Base-by-base conservation (phyloP, 2,888 invertebrate species). In the Allophyes oxyacanthae region DNA sequence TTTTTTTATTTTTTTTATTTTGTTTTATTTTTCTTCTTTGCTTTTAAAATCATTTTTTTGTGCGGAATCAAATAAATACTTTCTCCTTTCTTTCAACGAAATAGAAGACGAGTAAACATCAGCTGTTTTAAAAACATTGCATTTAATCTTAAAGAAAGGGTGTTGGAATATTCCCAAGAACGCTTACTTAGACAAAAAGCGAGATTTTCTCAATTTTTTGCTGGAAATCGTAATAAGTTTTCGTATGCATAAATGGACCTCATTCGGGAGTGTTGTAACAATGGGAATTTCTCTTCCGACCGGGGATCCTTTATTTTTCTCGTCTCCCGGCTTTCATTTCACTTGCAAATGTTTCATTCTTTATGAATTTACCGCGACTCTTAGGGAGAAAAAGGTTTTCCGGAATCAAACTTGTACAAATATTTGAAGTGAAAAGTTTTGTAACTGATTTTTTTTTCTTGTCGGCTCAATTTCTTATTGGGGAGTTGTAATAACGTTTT, bases 291-390 rank as follows among this genome's bases (percentile, higher is more conserved):
- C 82, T 82, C 84, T 84, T 83, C 82, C 83, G 79, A 78, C 84
- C 77, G 77, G 82, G 64, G 74, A 68, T 82, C 77, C 79, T 89
- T 89, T 87, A 88, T 89, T 89, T 88, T 88, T 84, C 85, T 81
- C 81, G 80, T 84, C 84, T 85, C 83, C 79, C 87, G 80, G 83
- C 82, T 84, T 85, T 86, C 86, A 90, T 91, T 91, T 89, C 83
- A 90, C 89, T 91, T 91, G 91, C 91, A 90, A 91, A 91, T 90
- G 84, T 86, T 84, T 88, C 87, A 86, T 89, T 86, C 86, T 90
- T 87, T 87, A 87, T 88, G 85, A 90, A 90, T 90, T 89, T 86
- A 86, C 85, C 82, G 83, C 82, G 80, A 83, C 78, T 82, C 77
- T 79, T 73, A 73, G 75, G 77, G 64, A 75, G 82, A 82, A 82